Conservation (phyloP, 1,140 invertebrate species). For the Habropoda laboriosa region DNA sequence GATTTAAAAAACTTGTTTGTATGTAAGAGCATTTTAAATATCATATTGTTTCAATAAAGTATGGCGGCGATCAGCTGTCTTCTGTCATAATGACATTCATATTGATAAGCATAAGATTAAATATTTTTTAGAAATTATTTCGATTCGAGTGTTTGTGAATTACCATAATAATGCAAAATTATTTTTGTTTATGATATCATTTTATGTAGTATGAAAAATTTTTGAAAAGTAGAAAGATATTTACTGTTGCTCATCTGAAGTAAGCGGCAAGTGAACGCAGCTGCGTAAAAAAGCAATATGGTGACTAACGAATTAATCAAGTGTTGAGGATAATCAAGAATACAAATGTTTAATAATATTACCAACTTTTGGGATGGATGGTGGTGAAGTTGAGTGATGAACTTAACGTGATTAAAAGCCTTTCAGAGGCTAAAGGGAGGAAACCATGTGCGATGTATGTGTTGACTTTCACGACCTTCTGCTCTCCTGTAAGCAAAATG, state of each 20-base stretch:
- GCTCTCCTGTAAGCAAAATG: slow-evolving; percentile 87
- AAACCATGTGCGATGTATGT: slow-evolving; percentile 90
- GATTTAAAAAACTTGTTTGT: background rate
- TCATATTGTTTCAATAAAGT: slow-evolving; percentile 51
- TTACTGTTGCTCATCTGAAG: slow-evolving; percentile 56
- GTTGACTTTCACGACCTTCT: slow-evolving; percentile 90
- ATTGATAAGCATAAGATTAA: slow-evolving; percentile 29
- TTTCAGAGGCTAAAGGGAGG: slow-evolving; percentile 64
- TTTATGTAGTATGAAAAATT: background rate
- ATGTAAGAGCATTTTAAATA: slow-evolving; percentile 49
- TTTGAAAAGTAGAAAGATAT: slow-evolving; percentile 1
- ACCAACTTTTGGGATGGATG: slow-evolving; percentile 65
- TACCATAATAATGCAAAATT: background rate
- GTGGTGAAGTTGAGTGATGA: slow-evolving; percentile 72
- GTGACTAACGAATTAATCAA: slow-evolving; percentile 76
- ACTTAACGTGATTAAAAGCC: slow-evolving; percentile 76
- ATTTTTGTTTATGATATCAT: background rate
- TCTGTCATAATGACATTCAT: slow-evolving; percentile 64
- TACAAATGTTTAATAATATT: slow-evolving; percentile 76
- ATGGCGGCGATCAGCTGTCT: slow-evolving; percentile 70
- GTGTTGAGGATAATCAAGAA: slow-evolving; percentile 64
- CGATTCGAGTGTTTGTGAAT: background rate
- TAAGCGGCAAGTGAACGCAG: slow-evolving; percentile 58
- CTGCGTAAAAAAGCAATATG: slow-evolving; percentile 73
- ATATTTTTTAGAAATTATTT: background rate